phyloP scores from a whole-genome alignment of 2,888 invertebrate species.

The Minunthozetes semirufus region DNA sequence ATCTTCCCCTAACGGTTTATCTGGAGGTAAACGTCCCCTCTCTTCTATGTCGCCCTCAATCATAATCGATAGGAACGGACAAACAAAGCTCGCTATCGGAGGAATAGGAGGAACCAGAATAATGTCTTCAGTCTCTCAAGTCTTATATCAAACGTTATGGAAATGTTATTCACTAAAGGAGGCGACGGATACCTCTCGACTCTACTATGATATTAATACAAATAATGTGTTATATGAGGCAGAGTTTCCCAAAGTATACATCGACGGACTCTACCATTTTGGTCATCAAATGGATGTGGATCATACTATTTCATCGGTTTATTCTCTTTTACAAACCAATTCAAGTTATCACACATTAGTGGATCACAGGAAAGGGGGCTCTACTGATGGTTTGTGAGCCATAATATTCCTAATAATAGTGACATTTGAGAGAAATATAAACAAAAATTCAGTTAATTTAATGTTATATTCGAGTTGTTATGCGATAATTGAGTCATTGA shows the following conservation, averaged over 20 bases:
- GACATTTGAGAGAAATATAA: neutral
- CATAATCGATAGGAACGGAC: slow-evolving; percentile 46
- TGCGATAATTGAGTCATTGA: slow-evolving; percentile 4
- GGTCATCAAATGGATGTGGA: neutral
- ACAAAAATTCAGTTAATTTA: neutral
- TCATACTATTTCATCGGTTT: neutral
- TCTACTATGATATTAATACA: slow-evolving; percentile 78
- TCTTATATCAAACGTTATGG: slow-evolving; percentile 32
- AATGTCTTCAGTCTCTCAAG: slow-evolving; percentile 48
- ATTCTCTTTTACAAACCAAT: slow-evolving; percentile 11
- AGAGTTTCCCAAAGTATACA: slow-evolving; percentile 35
- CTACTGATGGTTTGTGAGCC: neutral
- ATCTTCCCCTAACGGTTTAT: slow-evolving; percentile 45
- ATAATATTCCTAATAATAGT: neutral
- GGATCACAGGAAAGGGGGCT: slow-evolving; percentile 19
- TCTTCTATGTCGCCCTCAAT: slow-evolving; percentile 54
- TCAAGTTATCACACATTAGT: slow-evolving; percentile 2
- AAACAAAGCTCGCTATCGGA: slow-evolving; percentile 39
- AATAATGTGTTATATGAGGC: slow-evolving; percentile 61
- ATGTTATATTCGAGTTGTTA: neutral
- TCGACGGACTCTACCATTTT: slow-evolving; percentile 21
- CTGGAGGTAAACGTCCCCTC: slow-evolving; percentile 53
- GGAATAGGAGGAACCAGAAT: slow-evolving; percentile 40
- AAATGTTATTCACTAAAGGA: slow-evolving; percentile 57
- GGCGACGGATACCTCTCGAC: slow-evolving; percentile 68